Evolutionary conservation across 2,888 invertebrate species (phyloP).

Genomic region (Cantharis flavilabris): DNA sequence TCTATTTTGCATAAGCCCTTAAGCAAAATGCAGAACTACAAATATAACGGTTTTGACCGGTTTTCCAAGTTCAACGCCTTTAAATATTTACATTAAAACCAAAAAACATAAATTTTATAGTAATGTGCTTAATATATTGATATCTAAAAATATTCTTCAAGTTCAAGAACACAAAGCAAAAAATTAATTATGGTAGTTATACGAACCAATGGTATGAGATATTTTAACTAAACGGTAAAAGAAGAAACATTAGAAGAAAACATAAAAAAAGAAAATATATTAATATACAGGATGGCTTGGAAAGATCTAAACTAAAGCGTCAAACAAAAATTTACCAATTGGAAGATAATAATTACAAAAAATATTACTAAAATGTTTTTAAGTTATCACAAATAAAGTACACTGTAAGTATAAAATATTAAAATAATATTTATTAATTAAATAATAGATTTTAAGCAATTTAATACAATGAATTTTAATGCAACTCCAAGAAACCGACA

Average conservation of each 20-base stretch:
- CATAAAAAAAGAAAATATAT: too few relatives aligned
- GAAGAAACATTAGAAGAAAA: not conserved
- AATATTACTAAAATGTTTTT: too few relatives aligned
- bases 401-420: too few relatives aligned
- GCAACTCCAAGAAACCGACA: too few relatives aligned
- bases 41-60: slow-evolving; percentile 14
- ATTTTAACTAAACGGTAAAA: not conserved
- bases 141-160: not conserved
- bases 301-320: too few relatives aligned
- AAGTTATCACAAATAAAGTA: too few relatives aligned
- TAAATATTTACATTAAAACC: slow-evolving; percentile 9
- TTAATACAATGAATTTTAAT: too few relatives aligned
- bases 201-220: not conserved
- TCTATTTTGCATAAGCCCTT: slow-evolving; percentile 5
- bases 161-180: not conserved
- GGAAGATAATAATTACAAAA: too few relatives aligned
- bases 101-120: not conserved
- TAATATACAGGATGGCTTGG: too few relatives aligned
- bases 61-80: slow-evolving; percentile 15
- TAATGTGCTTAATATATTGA: not conserved
- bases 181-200: not conserved
- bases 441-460: too few relatives aligned
- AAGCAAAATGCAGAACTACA: not conserved
- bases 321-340: too few relatives aligned
- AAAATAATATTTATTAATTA: too few relatives aligned